phyloP scores from a whole-genome alignment of 2,113 vertebrate genomes.

The Dasyprocta punctata region DNA sequence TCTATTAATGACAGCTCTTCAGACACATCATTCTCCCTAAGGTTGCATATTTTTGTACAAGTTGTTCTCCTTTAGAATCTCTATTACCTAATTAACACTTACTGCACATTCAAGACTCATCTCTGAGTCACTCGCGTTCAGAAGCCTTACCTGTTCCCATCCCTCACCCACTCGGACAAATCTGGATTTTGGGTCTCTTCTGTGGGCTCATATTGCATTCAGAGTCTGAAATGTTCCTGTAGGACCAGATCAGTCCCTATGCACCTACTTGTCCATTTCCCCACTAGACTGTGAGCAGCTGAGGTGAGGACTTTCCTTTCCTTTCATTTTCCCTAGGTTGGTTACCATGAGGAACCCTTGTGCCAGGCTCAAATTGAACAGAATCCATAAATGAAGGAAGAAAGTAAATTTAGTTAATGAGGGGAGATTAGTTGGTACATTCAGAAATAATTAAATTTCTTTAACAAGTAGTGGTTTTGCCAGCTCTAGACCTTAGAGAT shows the following conservation, averaged over 20 bases:
- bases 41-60: neutral
- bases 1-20: neutral
- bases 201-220: neutral
- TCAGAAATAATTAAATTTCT: slow-evolving; percentile 12
- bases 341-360: neutral
- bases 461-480: neutral
- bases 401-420: neutral
- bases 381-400: neutral
- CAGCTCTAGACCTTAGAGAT: neutral
- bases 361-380: neutral
- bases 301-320: neutral
- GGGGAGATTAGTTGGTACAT: neutral
- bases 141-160: neutral
- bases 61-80: neutral
- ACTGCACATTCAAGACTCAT: neutral
- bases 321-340: neutral
- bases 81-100: neutral
- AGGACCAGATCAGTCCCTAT: neutral
- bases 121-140: neutral
- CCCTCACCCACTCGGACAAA: neutral
- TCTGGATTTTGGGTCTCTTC: neutral
- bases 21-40: neutral
- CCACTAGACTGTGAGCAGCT: neutral
- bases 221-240: neutral
- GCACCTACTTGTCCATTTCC: neutral